Percentiles rank a stretch among this genome's conserved stretches.
phyloP scores from a whole-genome alignment of 2,797 vertebrate species.

The Myoxocephalus aenaeus region DNA sequence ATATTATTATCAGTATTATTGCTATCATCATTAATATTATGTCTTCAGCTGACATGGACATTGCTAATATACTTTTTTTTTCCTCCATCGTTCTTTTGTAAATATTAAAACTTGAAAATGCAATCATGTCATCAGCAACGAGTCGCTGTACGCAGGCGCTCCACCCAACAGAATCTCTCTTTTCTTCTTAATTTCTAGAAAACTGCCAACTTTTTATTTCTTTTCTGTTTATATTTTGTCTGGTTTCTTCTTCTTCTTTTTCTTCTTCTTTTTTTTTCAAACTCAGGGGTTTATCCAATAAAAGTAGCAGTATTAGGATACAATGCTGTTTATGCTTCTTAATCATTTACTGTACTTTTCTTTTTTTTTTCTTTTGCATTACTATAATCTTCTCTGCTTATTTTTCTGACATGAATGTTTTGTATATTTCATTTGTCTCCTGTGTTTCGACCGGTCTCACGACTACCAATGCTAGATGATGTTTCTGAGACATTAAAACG shows the following conservation, averaged over 20 bases:
- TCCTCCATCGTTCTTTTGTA: conserved; percentile 72
- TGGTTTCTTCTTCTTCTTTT: conserved; percentile 63
- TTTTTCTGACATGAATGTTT: conserved; percentile 76
- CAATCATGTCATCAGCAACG: conserved; percentile 68
- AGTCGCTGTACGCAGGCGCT: conserved; percentile 58
- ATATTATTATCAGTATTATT: conserved; percentile 73
- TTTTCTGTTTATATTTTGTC: conserved; percentile 68
- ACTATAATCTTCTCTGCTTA: conserved; percentile 65
- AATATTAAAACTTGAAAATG: conserved; percentile 83
- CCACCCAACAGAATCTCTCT: conserved; percentile 61
- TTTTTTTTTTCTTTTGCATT: conserved; percentile 57
- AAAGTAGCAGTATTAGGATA: conserved; percentile 76
- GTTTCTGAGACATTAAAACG: conserved; percentile 79
- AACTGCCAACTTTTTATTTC: conserved; percentile 76
- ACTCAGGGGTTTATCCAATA: conserved; percentile 82
- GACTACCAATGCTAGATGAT: conserved; percentile 64
- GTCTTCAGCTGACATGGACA: conserved; percentile 69
- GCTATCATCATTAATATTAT: conserved; percentile 67
- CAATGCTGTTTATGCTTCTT: conserved; percentile 73
- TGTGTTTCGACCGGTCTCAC: conserved; percentile 71
- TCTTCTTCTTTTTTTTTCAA: conserved; percentile 65
- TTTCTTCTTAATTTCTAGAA: conserved; percentile 70
- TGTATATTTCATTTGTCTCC: conserved; percentile 74
- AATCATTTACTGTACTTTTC: conserved; percentile 71
- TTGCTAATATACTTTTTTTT: conserved; percentile 58